Evolutionary conservation across 2,113 vertebrate species (phyloP).

Genomic region (Cyanocitta stelleri): DNA sequence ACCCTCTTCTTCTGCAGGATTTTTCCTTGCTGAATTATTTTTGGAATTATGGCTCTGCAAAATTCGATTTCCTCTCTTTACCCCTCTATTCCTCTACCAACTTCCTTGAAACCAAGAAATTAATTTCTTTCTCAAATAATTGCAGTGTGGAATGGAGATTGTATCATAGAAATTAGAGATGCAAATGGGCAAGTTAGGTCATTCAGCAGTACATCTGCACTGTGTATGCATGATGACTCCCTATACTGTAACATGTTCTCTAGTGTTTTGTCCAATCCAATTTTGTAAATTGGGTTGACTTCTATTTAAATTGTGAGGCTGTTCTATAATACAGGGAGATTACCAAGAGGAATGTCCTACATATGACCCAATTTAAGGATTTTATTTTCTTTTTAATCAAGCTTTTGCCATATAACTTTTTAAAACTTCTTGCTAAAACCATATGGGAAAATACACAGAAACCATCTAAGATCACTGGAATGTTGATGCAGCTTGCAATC

Average conservation of each 20-base stretch:
- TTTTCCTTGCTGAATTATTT: slow-evolving; percentile 33
- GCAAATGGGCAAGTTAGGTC: slow-evolving; percentile 36
- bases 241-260: neutral
- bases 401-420: neutral
- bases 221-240: neutral
- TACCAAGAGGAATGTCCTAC: slow-evolving; percentile 32
- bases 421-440: neutral
- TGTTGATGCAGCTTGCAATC: neutral
- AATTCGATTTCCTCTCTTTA: slow-evolving; percentile 19
- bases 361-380: neutral
- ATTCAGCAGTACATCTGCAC: slow-evolving; percentile 17
- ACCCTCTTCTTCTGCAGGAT: neutral
- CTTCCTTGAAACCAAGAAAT: slow-evolving; percentile 35
- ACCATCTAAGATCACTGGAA: neutral
- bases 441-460: neutral
- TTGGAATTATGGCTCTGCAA: neutral
- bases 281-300: slow-evolving; percentile 51
- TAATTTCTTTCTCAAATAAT: slow-evolving; percentile 36
- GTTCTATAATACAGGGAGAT: slow-evolving; percentile 1
- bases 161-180: slow-evolving; percentile 38
- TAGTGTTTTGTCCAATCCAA: slow-evolving; percentile 42
- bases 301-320: slow-evolving; percentile 39
- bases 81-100: neutral
- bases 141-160: slow-evolving; percentile 31
- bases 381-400: slow-evolving; percentile 25